phyloP scores from a whole-genome alignment of 2,797 vertebrate species.

The Agapornis canus region DNA sequence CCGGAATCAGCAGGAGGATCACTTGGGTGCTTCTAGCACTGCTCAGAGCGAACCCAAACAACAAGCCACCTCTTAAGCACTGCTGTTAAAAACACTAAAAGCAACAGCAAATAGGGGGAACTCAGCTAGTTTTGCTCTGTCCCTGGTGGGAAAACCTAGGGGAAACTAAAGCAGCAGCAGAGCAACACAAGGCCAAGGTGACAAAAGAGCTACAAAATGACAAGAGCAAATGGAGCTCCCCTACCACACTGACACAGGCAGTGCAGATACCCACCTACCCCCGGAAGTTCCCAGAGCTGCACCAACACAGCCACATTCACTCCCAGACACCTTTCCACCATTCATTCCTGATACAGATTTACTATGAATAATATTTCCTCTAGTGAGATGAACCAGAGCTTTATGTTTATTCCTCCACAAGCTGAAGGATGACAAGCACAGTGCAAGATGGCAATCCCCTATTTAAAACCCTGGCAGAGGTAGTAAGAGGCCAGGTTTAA shows the following conservation, averaged over 20 bases:
- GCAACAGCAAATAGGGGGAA: not conserved
- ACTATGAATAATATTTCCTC: not conserved
- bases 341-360: fast-evolving
- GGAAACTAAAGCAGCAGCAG: not conserved
- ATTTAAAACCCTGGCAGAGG: not conserved
- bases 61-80: fast-evolving
- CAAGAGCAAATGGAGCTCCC: not conserved
- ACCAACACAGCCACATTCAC: not conserved
- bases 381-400: not conserved
- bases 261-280: fast-evolving
- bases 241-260: fast-evolving
- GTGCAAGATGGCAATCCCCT: not conserved
- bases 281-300: not conserved
- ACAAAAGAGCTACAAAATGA: not conserved
- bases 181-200: fast-evolving
- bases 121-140: fast-evolving
- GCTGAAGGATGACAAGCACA: not conserved
- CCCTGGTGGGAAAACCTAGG: not conserved
- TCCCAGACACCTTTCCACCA: not conserved
- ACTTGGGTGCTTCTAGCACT: not conserved
- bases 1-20: not conserved
- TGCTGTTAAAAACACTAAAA: not conserved
- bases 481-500: not conserved
- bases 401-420: not conserved
- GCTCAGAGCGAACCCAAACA: not conserved